A percentile compares a stretch with the other conserved stretches of the same genome.
Conservation (phyloP, 2,113 vertebrate species). For the Gobio gobio region DNA sequence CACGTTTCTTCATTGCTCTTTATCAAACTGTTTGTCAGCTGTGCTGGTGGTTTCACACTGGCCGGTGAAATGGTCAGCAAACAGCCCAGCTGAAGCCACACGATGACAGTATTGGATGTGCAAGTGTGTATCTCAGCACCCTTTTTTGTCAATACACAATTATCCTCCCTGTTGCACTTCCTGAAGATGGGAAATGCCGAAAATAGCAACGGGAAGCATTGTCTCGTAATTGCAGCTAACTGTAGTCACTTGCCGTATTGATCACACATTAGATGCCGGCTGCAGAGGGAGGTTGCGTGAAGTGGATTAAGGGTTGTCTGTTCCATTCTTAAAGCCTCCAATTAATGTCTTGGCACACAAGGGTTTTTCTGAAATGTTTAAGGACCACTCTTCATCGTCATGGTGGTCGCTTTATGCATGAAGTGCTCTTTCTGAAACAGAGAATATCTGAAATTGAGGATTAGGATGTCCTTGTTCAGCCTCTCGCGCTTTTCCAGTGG, state of each 20-base stretch:
- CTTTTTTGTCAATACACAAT: conserved; percentile 78
- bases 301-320: conserved; percentile 53
- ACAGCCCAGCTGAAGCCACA: conserved; percentile 69
- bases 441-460: background rate
- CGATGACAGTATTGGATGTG: conserved; percentile 69
- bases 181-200: conserved; percentile 61
- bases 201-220: conserved; percentile 68
- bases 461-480: background rate
- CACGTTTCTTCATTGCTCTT: conserved; percentile 34
- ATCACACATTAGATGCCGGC: conserved; percentile 65
- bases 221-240: conserved; percentile 74
- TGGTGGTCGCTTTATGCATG: conserved; percentile 34
- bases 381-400: conserved; percentile 35
- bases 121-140: conserved; percentile 57
- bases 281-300: conserved; percentile 32
- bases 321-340: conserved; percentile 51
- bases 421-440: conserved; percentile 23
- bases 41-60: conserved; percentile 58
- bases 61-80: conserved; percentile 73
- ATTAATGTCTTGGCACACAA: conserved; percentile 51
- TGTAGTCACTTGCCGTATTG: conserved; percentile 65
- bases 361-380: conserved; percentile 46
- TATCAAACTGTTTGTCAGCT: conserved; percentile 39
- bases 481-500: background rate
- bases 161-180: conserved; percentile 69